Conservation (phyloP, 2,888 invertebrate species). For the Eupithecia tripunctaria region DNA sequence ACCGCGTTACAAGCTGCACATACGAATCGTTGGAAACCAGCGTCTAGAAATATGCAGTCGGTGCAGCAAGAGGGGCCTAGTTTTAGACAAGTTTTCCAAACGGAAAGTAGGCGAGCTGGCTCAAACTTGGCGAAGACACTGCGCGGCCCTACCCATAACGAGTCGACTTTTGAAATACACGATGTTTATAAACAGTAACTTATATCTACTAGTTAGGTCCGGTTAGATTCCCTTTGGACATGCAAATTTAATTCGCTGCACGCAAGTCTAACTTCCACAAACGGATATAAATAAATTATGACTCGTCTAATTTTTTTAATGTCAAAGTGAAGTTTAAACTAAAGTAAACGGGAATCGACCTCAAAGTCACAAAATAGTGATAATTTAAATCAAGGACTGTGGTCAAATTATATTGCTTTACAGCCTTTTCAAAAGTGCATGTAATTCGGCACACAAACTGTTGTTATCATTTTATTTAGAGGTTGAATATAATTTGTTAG, state of each 20-base stretch:
- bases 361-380: too few species aligned
- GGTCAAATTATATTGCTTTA: background rate
- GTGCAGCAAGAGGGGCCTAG: constrained; percentile 68
- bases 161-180: constrained; percentile 29
- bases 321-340: background rate
- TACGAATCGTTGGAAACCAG: constrained; percentile 56
- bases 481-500: constrained; percentile 1
- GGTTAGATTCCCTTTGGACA: constrained; percentile 20
- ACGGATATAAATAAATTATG: background rate
- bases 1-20: constrained; percentile 44
- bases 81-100: constrained; percentile 78
- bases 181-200: constrained; percentile 38
- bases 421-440: constrained; percentile 7
- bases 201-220: constrained; percentile 15
- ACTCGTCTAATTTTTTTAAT: background rate
- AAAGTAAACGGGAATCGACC: background rate
- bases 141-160: constrained; percentile 35
- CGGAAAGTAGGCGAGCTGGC: constrained; percentile 78
- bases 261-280: background rate
- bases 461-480: background rate
- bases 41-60: constrained; percentile 68
- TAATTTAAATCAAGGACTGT: constrained; percentile 6
- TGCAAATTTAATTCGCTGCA: background rate
- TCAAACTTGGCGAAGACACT: constrained; percentile 53
- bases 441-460: constrained; percentile 1